Percentiles rank a stretch among this genome's conserved stretches.
These are phyloP conservation scores for Bradysia coprophila DNA, from an alignment of 1,140 invertebrate species.

Conservation along the genomic window DNA sequence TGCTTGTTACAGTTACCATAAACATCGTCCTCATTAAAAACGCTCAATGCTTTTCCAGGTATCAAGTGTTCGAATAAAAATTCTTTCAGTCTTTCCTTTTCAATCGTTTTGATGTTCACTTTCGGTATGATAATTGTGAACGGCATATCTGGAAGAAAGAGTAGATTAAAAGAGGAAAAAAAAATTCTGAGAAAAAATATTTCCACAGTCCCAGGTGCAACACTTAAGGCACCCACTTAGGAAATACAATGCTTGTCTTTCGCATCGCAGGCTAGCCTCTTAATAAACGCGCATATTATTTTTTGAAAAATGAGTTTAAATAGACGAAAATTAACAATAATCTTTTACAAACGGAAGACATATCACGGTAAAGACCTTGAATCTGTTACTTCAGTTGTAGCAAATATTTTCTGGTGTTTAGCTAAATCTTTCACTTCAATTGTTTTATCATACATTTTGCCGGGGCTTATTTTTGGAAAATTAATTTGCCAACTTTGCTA, in stretches of 20 bases:
- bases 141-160: slow-evolving; percentile 27
- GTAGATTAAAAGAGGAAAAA: neutral
- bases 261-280: neutral
- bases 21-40: slow-evolving; percentile 25
- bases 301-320: neutral
- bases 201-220: too few relatives aligned
- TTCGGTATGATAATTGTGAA: slow-evolving; percentile 36
- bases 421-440: too few relatives aligned
- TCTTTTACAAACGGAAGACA: too few relatives aligned
- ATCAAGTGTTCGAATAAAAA: slow-evolving; percentile 36
- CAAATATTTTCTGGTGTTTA: too few relatives aligned
- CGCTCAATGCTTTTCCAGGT: slow-evolving; percentile 27
- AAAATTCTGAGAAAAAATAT: neutral
- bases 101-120: slow-evolving; percentile 28
- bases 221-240: too few relatives aligned
- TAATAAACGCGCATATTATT: neutral
- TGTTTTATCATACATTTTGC: too few relatives aligned
- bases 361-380: too few relatives aligned
- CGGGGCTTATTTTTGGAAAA: too few relatives aligned
- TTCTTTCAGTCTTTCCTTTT: slow-evolving; percentile 28
- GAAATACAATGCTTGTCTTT: neutral
- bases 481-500: too few relatives aligned
- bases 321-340: neutral
- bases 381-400: too few relatives aligned
- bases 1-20: slow-evolving; percentile 23